Percentiles rank a stretch among this genome's conserved stretches.
phyloP scores from a whole-genome alignment of 2,888 invertebrate species.

The Allacma fusca region DNA sequence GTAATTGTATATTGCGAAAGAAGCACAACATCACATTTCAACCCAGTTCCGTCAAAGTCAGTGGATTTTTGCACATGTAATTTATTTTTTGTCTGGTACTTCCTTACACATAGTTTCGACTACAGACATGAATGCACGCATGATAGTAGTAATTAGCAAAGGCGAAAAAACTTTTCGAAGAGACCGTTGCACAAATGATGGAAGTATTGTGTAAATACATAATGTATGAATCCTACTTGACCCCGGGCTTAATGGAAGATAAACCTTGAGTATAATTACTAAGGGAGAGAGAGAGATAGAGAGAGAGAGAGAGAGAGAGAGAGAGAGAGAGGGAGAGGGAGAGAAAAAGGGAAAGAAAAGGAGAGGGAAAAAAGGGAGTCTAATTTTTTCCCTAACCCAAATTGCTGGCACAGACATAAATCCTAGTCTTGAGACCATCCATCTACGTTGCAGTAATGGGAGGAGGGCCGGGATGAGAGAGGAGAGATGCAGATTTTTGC shows the following conservation, averaged over 20 bases:
- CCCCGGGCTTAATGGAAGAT: neutral
- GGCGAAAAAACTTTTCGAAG: no score
- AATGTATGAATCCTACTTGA: neutral
- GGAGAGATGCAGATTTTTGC: slow-evolving; percentile 2
- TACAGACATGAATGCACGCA: no score
- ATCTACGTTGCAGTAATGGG: neutral
- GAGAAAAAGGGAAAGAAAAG: slow-evolving; percentile 1
- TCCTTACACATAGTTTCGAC: no score
- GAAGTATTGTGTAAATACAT: no score
- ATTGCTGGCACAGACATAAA: slow-evolving; percentile 1
- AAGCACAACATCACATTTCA: no score
- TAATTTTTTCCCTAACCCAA: slow-evolving; percentile 7
- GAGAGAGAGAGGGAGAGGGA: neutral
- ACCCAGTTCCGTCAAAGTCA: no score
- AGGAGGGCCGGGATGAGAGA: neutral
- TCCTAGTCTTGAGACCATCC: slow-evolving; percentile 2
- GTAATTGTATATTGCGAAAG: no score
- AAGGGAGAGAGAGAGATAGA: neutral
- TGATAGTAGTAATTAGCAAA: no score
- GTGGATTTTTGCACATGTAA: no score
- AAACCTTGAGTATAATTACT: neutral
- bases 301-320: slow-evolving; percentile 16
- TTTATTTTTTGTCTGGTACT: no score
- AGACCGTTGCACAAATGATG: no score
- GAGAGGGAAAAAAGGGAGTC: neutral